These are phyloP conservation scores for Cyprinodon diabolis DNA, from an alignment of 2,797 vertebrate genomes.

Conservation along the genomic window DNA sequence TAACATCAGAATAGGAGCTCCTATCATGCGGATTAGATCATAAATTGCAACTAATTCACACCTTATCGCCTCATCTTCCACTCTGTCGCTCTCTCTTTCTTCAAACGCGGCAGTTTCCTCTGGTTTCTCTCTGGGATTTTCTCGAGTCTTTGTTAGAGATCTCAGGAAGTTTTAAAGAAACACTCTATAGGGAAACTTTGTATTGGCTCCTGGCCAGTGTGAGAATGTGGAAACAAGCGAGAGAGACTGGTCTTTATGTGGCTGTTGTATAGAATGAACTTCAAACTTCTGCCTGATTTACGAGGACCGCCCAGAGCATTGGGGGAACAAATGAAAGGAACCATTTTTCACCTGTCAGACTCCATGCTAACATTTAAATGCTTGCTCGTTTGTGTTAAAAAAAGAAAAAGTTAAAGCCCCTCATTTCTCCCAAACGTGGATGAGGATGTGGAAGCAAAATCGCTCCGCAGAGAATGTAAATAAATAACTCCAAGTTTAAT, in stretches of 20 bases:
- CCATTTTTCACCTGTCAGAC: slow-evolving; percentile 62
- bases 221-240: slow-evolving; percentile 51
- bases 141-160: slow-evolving; percentile 34
- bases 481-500: slow-evolving; percentile 58
- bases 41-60: slow-evolving; percentile 23
- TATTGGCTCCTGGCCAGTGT: slow-evolving; percentile 54
- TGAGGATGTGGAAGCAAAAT: slow-evolving; percentile 33
- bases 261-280: slow-evolving; percentile 56
- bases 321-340: slow-evolving; percentile 60
- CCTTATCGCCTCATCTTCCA: slow-evolving; percentile 15
- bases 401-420: slow-evolving; percentile 12
- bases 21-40: slow-evolving; percentile 13
- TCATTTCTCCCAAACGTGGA: slow-evolving; percentile 36
- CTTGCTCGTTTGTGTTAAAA: slow-evolving; percentile 19
- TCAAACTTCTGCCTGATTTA: slow-evolving; percentile 67
- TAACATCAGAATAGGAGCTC: slow-evolving; percentile 1
- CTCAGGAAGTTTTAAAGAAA: slow-evolving; percentile 50
- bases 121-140: slow-evolving; percentile 25
- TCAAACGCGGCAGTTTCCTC: slow-evolving; percentile 26
- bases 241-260: slow-evolving; percentile 57
- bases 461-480: slow-evolving; percentile 46
- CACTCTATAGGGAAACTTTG: slow-evolving; percentile 50
- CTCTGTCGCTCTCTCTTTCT: slow-evolving; percentile 4
- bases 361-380: slow-evolving; percentile 5
- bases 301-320: slow-evolving; percentile 42